phyloP scores from a whole-genome alignment of 2,797 vertebrate genomes.

The Muscicapa striata region DNA sequence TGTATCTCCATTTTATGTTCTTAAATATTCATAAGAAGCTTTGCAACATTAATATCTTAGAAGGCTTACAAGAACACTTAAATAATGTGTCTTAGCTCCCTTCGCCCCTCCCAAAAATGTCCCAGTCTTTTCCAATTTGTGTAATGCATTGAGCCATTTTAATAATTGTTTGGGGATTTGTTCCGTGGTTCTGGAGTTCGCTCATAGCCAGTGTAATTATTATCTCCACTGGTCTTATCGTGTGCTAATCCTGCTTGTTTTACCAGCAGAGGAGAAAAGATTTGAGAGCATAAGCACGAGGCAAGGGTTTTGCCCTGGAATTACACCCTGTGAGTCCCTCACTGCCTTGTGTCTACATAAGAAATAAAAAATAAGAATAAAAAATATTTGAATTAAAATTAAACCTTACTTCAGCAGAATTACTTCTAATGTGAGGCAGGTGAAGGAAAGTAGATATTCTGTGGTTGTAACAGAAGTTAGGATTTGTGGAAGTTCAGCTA shows the following conservation, averaged over 20 bases:
- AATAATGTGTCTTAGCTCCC: slow-evolving; percentile 88
- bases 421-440: background rate
- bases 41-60: slow-evolving; percentile 99
- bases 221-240: slow-evolving; percentile 70
- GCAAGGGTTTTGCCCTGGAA: slow-evolving; percentile 52
- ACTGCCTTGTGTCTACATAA: background rate
- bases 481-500: background rate
- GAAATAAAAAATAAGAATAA: background rate
- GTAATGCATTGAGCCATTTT: slow-evolving; percentile 92
- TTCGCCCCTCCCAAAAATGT: slow-evolving; percentile 70
- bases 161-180: slow-evolving; percentile 87
- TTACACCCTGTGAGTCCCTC: background rate
- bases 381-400: background rate
- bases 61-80: slow-evolving; percentile 99
- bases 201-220: slow-evolving; percentile 80
- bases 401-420: background rate
- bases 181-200: slow-evolving; percentile 73
- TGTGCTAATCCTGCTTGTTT: slow-evolving; percentile 78
- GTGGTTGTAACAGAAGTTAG: background rate
- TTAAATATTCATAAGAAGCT: slow-evolving; percentile 99
- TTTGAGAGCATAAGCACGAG: slow-evolving; percentile 51
- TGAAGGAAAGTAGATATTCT: background rate
- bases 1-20: slow-evolving; percentile 92
- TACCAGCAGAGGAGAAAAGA: slow-evolving; percentile 67
- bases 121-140: slow-evolving; percentile 89